A percentile compares a stretch with the other conserved stretches of the same genome.
Evolutionary conservation across 1,140 invertebrate genomes (phyloP).

Genomic region (Drosophila kikkawai): DNA sequence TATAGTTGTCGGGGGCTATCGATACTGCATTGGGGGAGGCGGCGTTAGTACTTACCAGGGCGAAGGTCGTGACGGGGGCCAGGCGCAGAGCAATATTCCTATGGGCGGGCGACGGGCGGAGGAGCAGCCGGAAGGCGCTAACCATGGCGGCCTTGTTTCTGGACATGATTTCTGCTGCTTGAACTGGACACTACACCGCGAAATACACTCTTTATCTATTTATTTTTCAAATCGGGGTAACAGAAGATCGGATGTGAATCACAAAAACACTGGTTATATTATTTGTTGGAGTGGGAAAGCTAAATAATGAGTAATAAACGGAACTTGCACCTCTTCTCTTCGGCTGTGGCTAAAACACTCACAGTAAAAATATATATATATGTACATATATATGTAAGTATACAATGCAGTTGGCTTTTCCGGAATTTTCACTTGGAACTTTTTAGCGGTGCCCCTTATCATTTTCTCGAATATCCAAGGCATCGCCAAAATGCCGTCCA

Average conservation of each 20-base stretch:
- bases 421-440: conserved; percentile 1
- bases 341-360: background rate
- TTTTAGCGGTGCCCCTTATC: conserved; percentile 1
- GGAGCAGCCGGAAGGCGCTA: conserved; percentile 68
- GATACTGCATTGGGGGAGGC: conserved; percentile 3
- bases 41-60: conserved; percentile 57
- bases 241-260: conserved; percentile 27
- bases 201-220: conserved; percentile 3
- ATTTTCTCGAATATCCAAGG: background rate
- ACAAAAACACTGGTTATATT: conserved; percentile 33
- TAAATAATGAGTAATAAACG: conserved; percentile 21
- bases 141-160: conserved; percentile 65
- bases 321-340: background rate
- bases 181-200: conserved; percentile 29
- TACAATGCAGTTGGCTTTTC: conserved; percentile 14
- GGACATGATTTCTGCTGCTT: conserved; percentile 54
- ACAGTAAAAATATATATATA: conserved; percentile 5
- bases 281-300: background rate
- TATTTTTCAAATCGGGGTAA: conserved; percentile 11
- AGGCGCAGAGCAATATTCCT: conserved; percentile 56
- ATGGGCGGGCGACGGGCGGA: conserved; percentile 53
- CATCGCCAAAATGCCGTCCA: background rate
- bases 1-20: background rate
- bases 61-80: conserved; percentile 60
- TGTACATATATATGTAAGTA: background rate